phyloP scores from a whole-genome alignment of 2,797 vertebrate species.

The Clamator glandarius region DNA sequence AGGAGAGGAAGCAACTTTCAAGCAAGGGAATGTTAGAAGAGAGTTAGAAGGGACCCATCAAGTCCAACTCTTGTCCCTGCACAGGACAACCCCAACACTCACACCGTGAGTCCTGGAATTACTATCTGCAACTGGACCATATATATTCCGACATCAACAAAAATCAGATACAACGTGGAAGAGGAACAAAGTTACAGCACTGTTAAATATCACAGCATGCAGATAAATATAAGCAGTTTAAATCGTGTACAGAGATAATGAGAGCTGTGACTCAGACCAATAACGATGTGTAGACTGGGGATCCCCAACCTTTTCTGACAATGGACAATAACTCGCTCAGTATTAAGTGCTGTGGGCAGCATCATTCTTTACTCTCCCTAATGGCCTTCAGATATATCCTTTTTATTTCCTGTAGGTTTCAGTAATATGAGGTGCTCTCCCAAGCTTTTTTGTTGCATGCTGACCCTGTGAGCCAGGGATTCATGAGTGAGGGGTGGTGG shows the following conservation, averaged over 20 bases:
- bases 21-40: neutral
- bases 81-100: no score
- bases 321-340: neutral
- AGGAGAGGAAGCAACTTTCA: neutral
- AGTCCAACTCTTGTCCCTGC: no score
- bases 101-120: neutral
- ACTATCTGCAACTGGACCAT: neutral
- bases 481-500: neutral
- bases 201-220: neutral
- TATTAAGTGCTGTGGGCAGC: neutral
- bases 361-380: neutral
- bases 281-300: neutral
- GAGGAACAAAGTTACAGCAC: neutral
- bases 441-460: neutral
- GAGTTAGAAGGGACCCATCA: no score
- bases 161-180: neutral
- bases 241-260: neutral
- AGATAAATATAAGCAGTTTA: neutral
- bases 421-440: neutral
- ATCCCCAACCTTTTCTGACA: neutral
- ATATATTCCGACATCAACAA: neutral
- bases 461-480: neutral
- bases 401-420: constrained; percentile 41
- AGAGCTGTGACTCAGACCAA: neutral
- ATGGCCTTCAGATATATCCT: neutral